Percentiles rank a stretch among this genome's conserved stretches.
phyloP scores from a whole-genome alignment of 2,888 invertebrate species.

The Esperia sulphurella region DNA sequence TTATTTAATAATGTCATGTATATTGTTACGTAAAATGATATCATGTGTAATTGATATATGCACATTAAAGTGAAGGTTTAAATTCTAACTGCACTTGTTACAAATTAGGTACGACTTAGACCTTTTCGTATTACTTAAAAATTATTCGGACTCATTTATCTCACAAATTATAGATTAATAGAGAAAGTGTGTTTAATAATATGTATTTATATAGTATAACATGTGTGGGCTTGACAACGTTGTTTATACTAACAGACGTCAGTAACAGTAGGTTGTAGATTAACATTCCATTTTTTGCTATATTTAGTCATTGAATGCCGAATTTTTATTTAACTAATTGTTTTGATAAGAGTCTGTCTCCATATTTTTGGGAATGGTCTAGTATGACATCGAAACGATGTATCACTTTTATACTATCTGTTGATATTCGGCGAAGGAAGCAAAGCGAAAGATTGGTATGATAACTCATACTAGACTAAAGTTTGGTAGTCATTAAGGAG shows the following conservation, averaged over 20 bases:
- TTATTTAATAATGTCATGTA: slow-evolving; percentile 3
- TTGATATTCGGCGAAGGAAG: neutral
- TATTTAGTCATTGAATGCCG: slow-evolving; percentile 6
- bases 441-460: too few relatives aligned
- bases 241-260: slow-evolving; percentile 39
- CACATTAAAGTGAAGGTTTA: slow-evolving; percentile 9
- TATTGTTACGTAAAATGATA: neutral
- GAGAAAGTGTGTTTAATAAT: neutral
- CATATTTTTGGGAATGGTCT: neutral
- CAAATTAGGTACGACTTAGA: slow-evolving; percentile 24
- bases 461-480: neutral
- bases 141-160: neutral
- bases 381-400: neutral
- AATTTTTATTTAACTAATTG: slow-evolving; percentile 5
- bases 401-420: neutral
- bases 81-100: slow-evolving; percentile 25
- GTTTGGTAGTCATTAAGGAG: neutral
- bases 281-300: slow-evolving; percentile 55
- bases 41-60: slow-evolving; percentile 2
- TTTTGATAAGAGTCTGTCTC: slow-evolving; percentile 1
- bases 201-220: slow-evolving; percentile 20
- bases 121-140: slow-evolving; percentile 1
- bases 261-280: slow-evolving; percentile 56
- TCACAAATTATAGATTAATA: neutral
- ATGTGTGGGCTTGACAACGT: slow-evolving; percentile 22